Evolutionary conservation across 2,888 invertebrate species (phyloP).

Genomic region (Steinernema scapterisci): DNA sequence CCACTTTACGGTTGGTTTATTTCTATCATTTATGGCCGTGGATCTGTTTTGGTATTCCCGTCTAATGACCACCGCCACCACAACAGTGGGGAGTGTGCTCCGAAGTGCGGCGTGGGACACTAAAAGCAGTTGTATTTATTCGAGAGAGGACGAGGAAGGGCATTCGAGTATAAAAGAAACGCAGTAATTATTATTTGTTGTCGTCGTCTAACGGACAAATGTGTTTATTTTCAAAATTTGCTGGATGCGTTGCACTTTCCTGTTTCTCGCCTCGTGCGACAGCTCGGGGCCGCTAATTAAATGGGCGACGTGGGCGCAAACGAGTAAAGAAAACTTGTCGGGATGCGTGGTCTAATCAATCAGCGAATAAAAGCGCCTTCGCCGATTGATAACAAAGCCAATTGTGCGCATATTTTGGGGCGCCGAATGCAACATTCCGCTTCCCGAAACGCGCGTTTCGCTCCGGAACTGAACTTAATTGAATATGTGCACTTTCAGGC

Average conservation of each 20-base stretch:
- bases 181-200: not conserved
- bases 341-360: constrained; percentile 20
- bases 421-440: constrained; percentile 31
- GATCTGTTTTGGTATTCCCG: not conserved
- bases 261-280: not conserved
- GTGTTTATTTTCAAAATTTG: not conserved
- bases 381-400: constrained; percentile 22
- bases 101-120: constrained; percentile 3
- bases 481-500: constrained; percentile 42
- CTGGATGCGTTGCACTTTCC: not conserved
- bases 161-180: not conserved
- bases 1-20: constrained; percentile 60
- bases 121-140: not conserved
- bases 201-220: not conserved
- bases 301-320: not conserved
- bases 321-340: not conserved
- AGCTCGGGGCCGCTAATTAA: constrained; percentile 7
- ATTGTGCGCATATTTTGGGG: constrained; percentile 15
- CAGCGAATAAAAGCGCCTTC: constrained; percentile 12
- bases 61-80: constrained; percentile 8
- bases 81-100: not conserved
- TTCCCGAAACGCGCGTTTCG: not conserved
- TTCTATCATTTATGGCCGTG: constrained; percentile 13
- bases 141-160: not conserved
- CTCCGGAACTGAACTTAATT: constrained; percentile 22